A percentile compares a stretch with the other conserved stretches of the same genome.
Evolutionary conservation across 35 echinoderm and acorn worm species (phyloP).

Genomic region (Stichopus chloronotus): DNA sequence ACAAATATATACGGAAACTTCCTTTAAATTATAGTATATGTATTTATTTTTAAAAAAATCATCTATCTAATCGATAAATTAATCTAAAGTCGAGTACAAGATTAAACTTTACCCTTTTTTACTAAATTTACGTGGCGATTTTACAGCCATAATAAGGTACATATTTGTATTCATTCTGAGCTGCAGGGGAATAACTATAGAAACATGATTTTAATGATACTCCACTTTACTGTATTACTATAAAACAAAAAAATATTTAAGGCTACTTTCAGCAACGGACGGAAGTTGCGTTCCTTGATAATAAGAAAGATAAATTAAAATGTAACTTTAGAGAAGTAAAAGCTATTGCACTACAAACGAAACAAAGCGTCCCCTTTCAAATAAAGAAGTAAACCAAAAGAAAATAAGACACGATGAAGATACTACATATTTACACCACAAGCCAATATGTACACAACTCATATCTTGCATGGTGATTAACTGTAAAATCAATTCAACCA

Average conservation of each 20-base stretch:
- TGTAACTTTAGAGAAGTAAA: background rate
- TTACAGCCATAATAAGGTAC: background rate
- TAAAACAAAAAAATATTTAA: background rate
- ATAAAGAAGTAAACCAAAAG: background rate
- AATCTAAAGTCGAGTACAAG: background rate
- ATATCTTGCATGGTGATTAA: constrained; percentile 6
- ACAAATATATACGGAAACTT: background rate
- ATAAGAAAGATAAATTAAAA: background rate
- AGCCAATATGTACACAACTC: constrained; percentile 41
- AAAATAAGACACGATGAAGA: constrained; percentile 41
- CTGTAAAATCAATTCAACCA: background rate
- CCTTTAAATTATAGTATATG: background rate
- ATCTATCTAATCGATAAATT: background rate
- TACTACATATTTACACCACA: constrained; percentile 48
- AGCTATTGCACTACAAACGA: constrained; percentile 51
- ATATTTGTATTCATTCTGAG: background rate
- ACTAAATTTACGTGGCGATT: too few species aligned
- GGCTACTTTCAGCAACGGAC: constrained; percentile 46
- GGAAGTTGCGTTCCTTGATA: constrained; percentile 20
- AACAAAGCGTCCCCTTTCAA: background rate
- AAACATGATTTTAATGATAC: background rate
- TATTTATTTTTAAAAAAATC: background rate
- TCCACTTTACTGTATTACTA: background rate
- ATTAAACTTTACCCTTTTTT: too few species aligned
- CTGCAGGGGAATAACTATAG: background rate